Evolutionary conservation across 2,888 invertebrate species (phyloP).

Genomic region (Dorcus hopei): DNA sequence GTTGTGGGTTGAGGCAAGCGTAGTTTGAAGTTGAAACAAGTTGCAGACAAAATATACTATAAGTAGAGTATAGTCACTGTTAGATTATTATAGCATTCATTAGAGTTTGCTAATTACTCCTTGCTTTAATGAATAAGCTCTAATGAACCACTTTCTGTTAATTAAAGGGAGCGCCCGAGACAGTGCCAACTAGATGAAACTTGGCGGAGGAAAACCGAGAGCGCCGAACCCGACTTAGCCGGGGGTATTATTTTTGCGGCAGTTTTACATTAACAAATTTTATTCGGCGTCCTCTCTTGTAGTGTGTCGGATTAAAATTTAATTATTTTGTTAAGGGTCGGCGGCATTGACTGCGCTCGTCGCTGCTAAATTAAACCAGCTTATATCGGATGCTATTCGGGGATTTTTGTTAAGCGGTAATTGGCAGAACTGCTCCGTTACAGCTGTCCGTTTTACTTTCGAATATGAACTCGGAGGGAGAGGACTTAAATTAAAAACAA

Average conservation of each 20-base stretch:
- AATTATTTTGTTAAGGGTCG: conserved; percentile 34
- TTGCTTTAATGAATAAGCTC: conserved; percentile 88
- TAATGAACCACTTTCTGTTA: conserved; percentile 89
- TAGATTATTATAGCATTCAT: conserved; percentile 79
- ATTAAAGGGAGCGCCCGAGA: conserved; percentile 65
- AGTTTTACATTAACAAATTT: conserved; percentile 26
- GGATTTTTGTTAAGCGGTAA: conserved; percentile 40
- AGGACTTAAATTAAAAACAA: conserved; percentile 37
- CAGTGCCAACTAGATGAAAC: conserved; percentile 45
- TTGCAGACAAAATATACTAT: conserved; percentile 32
- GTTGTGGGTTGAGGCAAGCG: too few relatives aligned
- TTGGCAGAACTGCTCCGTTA: conserved; percentile 35
- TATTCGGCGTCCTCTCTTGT: conserved; percentile 30
- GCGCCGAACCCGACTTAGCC: conserved; percentile 8
- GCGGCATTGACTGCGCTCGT: conserved; percentile 27
- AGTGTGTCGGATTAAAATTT: conserved; percentile 34
- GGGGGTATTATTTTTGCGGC: conserved; percentile 3
- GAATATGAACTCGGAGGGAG: conserved; percentile 24
- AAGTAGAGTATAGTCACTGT: conserved; percentile 48
- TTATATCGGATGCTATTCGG: conserved; percentile 25
- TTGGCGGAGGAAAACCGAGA: conserved; percentile 40
- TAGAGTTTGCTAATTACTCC: conserved; percentile 87
- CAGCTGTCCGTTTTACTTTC: conserved; percentile 32
- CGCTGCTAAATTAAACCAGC: conserved; percentile 30
- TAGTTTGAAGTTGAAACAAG: conserved; percentile 19